Conservation (phyloP, 2,797 vertebrate genomes). For the Xerus rutilus region DNA sequence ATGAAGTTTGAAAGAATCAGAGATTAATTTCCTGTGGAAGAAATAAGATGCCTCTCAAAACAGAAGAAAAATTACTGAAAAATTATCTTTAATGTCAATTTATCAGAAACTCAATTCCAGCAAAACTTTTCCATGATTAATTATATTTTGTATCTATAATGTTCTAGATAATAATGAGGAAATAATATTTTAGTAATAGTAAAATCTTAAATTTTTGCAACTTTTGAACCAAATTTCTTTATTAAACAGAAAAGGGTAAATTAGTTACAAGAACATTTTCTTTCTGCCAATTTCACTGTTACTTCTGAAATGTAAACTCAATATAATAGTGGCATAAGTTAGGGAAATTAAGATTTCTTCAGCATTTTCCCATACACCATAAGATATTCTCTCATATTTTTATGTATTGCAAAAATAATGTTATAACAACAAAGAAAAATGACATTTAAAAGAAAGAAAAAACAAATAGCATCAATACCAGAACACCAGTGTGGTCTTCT, state of each 20-base stretch:
- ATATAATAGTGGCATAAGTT: background rate
- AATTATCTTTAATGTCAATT: background rate
- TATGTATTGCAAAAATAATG: background rate
- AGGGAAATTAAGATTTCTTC: background rate
- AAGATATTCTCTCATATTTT: background rate
- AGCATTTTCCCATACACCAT: background rate
- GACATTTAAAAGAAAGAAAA: slow-evolving; percentile 4
- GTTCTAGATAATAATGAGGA: background rate
- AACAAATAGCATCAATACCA: background rate
- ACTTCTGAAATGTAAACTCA: background rate
- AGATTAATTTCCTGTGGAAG: background rate
- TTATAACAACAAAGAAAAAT: background rate
- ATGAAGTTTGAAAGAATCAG: background rate
- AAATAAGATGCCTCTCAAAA: background rate
- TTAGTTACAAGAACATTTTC: background rate
- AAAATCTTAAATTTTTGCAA: background rate
- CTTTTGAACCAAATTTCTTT: background rate
- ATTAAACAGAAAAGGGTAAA: slow-evolving; percentile 26
- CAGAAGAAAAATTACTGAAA: background rate
- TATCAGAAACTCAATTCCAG: background rate
- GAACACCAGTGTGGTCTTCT: background rate
- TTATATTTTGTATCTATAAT: background rate
- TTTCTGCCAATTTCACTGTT: background rate
- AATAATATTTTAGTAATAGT: background rate
- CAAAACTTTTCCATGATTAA: background rate